These are phyloP conservation scores for Antheraea pernyi DNA, from an alignment of 1,140 invertebrate genomes.

Conservation along the genomic window DNA sequence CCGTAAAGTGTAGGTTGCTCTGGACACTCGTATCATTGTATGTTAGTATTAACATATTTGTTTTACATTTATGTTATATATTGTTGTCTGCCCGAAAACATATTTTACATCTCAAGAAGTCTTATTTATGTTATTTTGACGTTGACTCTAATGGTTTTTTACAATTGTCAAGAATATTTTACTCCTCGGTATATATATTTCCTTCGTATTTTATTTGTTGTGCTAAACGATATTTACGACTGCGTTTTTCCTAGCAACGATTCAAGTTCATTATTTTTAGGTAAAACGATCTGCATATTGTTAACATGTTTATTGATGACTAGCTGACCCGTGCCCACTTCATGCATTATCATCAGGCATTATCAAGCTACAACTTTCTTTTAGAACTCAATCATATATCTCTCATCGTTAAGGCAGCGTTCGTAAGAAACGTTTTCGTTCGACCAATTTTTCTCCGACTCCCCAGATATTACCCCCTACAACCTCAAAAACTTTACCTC, in stretches of 20 bases:
- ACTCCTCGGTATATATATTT: neutral
- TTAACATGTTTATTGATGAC: too few species aligned
- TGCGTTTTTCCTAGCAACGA: neutral
- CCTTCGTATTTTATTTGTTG: neutral
- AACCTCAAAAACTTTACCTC: too few species aligned
- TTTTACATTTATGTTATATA: neutral
- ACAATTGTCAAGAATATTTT: neutral
- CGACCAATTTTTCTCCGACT: too few species aligned
- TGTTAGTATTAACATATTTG: neutral
- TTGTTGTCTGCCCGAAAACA: neutral
- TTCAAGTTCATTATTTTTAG: neutral
- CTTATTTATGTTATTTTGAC: neutral
- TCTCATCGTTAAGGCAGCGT: too few species aligned
- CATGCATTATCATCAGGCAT: too few species aligned
- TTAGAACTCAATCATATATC: too few species aligned
- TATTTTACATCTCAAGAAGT: neutral
- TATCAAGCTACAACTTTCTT: too few species aligned
- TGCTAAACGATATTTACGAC: neutral
- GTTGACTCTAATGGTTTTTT: neutral
- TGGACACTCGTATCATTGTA: neutral
- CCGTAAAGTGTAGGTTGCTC: neutral
- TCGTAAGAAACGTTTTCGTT: too few species aligned
- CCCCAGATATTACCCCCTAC: too few species aligned
- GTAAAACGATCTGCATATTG: too few species aligned
- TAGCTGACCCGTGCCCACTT: too few species aligned